phyloP scores from a whole-genome alignment of 2,888 invertebrate species.

The Acanthosepion esculentum region DNA sequence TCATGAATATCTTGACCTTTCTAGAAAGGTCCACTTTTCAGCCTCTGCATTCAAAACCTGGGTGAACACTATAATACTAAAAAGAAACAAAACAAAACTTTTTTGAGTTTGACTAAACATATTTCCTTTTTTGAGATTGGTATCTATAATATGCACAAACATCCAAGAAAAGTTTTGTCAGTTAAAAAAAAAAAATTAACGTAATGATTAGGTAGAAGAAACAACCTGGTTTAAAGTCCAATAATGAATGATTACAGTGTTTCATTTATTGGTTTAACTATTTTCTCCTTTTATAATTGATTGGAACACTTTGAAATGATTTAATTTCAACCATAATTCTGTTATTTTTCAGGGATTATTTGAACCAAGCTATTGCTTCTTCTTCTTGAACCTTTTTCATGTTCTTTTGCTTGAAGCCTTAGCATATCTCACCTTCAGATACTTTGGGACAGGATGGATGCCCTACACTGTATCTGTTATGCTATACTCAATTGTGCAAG shows the following conservation, averaged over 20 bases:
- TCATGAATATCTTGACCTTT: too few species aligned
- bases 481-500: conserved; percentile 69
- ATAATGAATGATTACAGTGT: not conserved
- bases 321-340: conserved; percentile 24
- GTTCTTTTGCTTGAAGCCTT: conserved; percentile 68
- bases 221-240: too few species aligned
- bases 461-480: conserved; percentile 64
- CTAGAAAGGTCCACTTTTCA: too few species aligned
- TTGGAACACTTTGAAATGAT: not conserved
- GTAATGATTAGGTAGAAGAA: too few species aligned
- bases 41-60: too few species aligned
- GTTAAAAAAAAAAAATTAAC: too few species aligned
- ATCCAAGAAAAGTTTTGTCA: too few species aligned
- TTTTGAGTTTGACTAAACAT: too few species aligned
- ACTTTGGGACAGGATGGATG: conserved; percentile 70
- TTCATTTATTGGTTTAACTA: not conserved
- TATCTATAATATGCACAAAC: too few species aligned
- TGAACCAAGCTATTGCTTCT: conserved; percentile 69
- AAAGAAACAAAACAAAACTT: too few species aligned
- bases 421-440: conserved; percentile 66
- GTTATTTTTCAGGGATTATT: conserved; percentile 67
- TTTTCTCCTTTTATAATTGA: not conserved
- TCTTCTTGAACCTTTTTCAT: conserved; percentile 65
- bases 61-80: too few species aligned
- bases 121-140: too few species aligned